phyloP scores from a whole-genome alignment of 2,797 vertebrate genomes.

The Sebastolobus altivelis region DNA sequence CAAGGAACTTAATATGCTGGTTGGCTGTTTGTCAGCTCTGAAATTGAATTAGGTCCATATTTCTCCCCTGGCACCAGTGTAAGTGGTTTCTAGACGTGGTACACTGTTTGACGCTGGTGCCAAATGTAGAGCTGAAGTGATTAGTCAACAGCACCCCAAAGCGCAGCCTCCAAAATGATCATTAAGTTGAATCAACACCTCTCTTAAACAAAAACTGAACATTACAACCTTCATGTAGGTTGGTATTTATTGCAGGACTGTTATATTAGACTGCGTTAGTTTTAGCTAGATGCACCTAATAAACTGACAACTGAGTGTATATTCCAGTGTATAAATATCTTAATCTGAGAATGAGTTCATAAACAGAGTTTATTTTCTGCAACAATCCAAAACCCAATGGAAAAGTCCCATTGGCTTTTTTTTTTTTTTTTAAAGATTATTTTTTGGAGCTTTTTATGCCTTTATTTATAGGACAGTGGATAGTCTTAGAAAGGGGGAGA shows the following conservation, averaged over 20 bases:
- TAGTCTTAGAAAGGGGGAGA: too few species aligned
- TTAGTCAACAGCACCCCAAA: neutral
- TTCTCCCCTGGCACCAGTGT: neutral
- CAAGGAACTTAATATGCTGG: neutral
- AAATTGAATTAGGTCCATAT: conserved; percentile 3
- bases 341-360: too few species aligned
- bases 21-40: neutral
- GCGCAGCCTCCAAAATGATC: neutral
- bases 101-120: neutral
- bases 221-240: neutral
- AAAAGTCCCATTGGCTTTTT: too few species aligned
- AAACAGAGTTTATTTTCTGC: too few species aligned
- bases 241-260: neutral
- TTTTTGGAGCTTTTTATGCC: too few species aligned
- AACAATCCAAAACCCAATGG: too few species aligned
- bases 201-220: neutral
- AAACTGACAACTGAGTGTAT: neutral
- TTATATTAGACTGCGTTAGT: neutral
- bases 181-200: neutral
- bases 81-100: neutral
- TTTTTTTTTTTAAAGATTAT: too few species aligned
- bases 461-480: too few species aligned
- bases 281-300: neutral
- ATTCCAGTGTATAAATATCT: neutral
- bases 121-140: neutral